A percentile compares a stretch with the other conserved stretches of the same genome.
phyloP scores from a whole-genome alignment of 2,113 vertebrate species.

The Poecile atricapillus region DNA sequence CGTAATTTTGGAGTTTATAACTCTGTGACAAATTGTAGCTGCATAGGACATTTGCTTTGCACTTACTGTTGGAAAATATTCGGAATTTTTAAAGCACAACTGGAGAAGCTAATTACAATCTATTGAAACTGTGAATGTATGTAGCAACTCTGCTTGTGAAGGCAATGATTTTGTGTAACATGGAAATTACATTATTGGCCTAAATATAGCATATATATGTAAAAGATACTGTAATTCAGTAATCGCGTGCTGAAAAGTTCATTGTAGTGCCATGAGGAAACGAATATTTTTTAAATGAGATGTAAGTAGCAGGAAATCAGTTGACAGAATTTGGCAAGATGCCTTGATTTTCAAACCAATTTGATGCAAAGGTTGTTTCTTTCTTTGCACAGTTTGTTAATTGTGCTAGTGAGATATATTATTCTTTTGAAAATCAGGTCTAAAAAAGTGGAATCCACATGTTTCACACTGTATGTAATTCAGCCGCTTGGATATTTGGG shows the following conservation, averaged over 20 bases:
- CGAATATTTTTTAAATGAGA: background rate
- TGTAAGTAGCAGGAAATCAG: background rate
- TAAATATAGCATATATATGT: conserved; percentile 64
- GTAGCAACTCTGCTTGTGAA: conserved; percentile 76
- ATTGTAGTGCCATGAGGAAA: conserved; percentile 32
- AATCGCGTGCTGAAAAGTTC: conserved; percentile 45
- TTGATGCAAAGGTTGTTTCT: background rate
- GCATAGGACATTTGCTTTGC: conserved; percentile 72
- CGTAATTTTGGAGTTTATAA: conserved; percentile 56
- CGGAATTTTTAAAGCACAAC: conserved; percentile 88
- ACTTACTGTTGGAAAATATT: conserved; percentile 72
- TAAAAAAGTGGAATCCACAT: background rate
- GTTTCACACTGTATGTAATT: conserved; percentile 40
- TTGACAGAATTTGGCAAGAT: background rate
- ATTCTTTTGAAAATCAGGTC: conserved; percentile 29
- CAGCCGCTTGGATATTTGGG: conserved; percentile 38
- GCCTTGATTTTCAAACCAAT: conserved; percentile 32
- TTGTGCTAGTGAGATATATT: conserved; percentile 6
- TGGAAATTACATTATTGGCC: conserved; percentile 69
- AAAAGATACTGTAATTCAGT: conserved; percentile 51
- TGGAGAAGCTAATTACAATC: conserved; percentile 75
- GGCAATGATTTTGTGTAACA: conserved; percentile 68
- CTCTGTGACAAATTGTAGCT: conserved; percentile 71
- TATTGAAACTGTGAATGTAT: conserved; percentile 86
- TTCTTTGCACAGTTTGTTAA: conserved; percentile 35